phyloP scores from a whole-genome alignment of 2,888 invertebrate species.

The Acholoe squamosa region DNA sequence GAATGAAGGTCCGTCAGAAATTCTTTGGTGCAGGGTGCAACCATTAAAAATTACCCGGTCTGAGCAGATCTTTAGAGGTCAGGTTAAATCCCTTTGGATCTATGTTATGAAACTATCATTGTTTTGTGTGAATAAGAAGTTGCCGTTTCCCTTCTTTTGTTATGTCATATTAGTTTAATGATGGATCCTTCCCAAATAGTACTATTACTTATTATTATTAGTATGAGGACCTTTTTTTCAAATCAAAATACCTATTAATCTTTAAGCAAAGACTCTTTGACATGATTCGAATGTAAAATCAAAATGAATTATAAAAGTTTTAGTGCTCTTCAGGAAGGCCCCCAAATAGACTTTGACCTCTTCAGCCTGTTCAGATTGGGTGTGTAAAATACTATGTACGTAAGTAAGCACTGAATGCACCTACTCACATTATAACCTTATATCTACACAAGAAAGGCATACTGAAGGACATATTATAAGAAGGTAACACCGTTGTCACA shows the following conservation, averaged over 20 bases:
- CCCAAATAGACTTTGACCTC: neutral
- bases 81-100: neutral
- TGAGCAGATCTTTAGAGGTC: neutral
- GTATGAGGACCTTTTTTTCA: neutral
- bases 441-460: neutral
- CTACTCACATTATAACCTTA: neutral
- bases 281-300: neutral
- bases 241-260: too few species aligned
- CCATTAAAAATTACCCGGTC: neutral
- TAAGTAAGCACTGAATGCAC: slow-evolving; percentile 26
- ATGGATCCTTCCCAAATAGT: neutral
- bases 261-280: neutral
- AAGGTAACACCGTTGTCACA: neutral
- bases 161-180: neutral
- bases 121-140: neutral
- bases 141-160: neutral
- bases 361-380: neutral
- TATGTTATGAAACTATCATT: neutral
- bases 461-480: neutral
- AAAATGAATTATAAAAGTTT: neutral
- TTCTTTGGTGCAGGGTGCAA: neutral
- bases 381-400: neutral
- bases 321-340: neutral
- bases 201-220: neutral
- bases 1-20: slow-evolving; percentile 56